Base-by-base conservation (phyloP, 2,888 invertebrate genomes). In the Catocala sponsa region DNA sequence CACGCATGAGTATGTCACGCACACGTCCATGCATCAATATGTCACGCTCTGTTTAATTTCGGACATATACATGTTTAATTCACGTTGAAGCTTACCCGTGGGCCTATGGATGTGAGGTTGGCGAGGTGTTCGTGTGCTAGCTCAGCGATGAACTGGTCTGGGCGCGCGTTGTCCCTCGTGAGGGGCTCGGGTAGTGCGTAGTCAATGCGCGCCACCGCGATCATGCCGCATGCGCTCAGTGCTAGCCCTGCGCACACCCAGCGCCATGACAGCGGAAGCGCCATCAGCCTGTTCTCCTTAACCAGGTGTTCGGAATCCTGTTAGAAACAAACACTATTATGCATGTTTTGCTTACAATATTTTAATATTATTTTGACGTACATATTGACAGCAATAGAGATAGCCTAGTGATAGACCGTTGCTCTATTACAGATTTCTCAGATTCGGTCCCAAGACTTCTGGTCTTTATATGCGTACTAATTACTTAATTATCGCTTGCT, bases 41-140 rank as follows among this genome's bases (percentile, higher is more conserved):
- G 25, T 25, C 25, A 25, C 25, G 25, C 25, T 25, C 25, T 25
- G 25, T 25, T 25, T 25, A 25, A 25, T 25, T 25, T 25, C 25
- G 25, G 25, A 25, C 2, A 25, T 25, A 25, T 25, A 25, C 25
- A 25, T 25, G 25, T 25, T 25, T 25, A 25, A 25, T 25, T 25
- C 25, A 25, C 25, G 25, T 25, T 25, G 25, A 12, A 10, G 15
- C 69, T 48, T 42, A 94, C 95, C 83, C 96, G 83, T 0, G 96
- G 95, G 0, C 96, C 96, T 59, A 96, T 93, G 48, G 92, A 86
- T 11, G 96, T 96, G 70, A 96, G 89, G 79, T 95, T 95, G 72
- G 95, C 94, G 64, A 97, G 93, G 83, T 96, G 95, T 44, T 95
- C 94, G 84, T 96, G 95, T 1, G 97, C 97, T 32, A 95, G 87